Conservation (phyloP, 2,113 vertebrate genomes). For the Sialia sialis region DNA sequence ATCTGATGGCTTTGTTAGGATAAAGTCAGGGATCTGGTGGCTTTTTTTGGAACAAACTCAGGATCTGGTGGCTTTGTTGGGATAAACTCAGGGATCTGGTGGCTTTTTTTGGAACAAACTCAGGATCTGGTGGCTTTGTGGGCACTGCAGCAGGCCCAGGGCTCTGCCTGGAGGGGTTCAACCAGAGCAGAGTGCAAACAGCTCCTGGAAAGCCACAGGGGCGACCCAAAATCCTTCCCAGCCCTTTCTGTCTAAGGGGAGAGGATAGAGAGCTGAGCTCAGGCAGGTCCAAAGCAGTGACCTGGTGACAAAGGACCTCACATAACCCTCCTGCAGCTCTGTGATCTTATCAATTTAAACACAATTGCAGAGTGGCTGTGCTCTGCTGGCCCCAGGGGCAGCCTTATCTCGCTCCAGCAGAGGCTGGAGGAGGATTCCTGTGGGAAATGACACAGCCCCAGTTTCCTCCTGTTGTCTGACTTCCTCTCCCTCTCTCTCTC, state of each 20-base stretch:
- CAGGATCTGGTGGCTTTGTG: not conserved
- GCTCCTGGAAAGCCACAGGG: not conserved
- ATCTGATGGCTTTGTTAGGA: too few relatives aligned
- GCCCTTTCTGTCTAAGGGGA: not conserved
- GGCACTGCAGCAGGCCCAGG: not conserved
- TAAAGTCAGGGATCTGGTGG: too few relatives aligned
- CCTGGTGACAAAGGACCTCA: conserved; percentile 18
- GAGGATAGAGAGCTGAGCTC: not conserved
- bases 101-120: too few relatives aligned
- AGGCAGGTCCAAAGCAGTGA: not conserved
- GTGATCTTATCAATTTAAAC: conserved; percentile 41
- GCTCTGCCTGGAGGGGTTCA: not conserved
- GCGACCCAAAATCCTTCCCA: not conserved
- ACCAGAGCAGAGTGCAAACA: not conserved
- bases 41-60: too few relatives aligned
- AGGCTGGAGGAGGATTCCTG: conserved; percentile 73
- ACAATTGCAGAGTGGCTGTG: conserved; percentile 41
- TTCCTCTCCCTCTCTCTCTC: conserved; percentile 76
- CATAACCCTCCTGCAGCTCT: conserved; percentile 15
- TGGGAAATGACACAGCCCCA: conserved; percentile 74
- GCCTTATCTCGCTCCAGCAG: conserved; percentile 85
- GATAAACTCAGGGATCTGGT: too few relatives aligned
- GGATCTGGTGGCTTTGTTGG: too few relatives aligned
- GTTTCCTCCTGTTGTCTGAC: conserved; percentile 81
- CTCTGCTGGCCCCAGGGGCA: conserved; percentile 64